phyloP scores from a whole-genome alignment of 2,113 vertebrate species.

The Porphyrio hochstetteri region DNA sequence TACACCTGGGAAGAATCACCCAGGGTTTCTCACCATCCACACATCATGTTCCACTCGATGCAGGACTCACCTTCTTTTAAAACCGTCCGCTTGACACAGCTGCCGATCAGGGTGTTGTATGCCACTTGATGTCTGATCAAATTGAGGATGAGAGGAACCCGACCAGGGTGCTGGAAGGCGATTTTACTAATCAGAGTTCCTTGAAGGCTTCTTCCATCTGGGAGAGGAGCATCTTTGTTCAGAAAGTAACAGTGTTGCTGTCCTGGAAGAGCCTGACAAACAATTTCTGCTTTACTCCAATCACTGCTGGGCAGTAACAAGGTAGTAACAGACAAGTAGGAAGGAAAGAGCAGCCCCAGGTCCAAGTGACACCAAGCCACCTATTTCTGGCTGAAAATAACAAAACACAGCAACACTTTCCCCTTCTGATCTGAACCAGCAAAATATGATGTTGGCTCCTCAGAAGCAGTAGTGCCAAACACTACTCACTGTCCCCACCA shows the following conservation, averaged over 20 bases:
- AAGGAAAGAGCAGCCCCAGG: background rate
- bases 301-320: background rate
- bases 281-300: background rate
- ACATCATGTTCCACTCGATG: rapidly evolving
- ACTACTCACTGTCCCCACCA: too few relatives aligned
- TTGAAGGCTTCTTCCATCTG: slow-evolving; percentile 90
- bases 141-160: slow-evolving; percentile 90
- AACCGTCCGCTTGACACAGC: slow-evolving; percentile 92
- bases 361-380: background rate
- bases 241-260: slow-evolving; percentile 99
- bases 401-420: background rate
- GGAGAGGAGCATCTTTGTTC: slow-evolving; percentile 94
- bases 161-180: slow-evolving; percentile 92
- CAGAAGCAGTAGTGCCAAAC: background rate
- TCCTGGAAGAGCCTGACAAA: slow-evolving; percentile 89
- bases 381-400: background rate
- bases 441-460: rapidly evolving
- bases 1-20: background rate
- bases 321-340: background rate
- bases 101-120: slow-evolving; percentile 93
- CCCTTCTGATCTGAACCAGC: background rate
- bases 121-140: slow-evolving; percentile 93
- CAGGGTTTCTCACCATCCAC: background rate
- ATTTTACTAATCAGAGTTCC: slow-evolving; percentile 91
- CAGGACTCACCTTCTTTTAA: slow-evolving; percentile 86